phyloP scores from a whole-genome alignment of 2,113 vertebrate species.

The Holacanthus passer region DNA sequence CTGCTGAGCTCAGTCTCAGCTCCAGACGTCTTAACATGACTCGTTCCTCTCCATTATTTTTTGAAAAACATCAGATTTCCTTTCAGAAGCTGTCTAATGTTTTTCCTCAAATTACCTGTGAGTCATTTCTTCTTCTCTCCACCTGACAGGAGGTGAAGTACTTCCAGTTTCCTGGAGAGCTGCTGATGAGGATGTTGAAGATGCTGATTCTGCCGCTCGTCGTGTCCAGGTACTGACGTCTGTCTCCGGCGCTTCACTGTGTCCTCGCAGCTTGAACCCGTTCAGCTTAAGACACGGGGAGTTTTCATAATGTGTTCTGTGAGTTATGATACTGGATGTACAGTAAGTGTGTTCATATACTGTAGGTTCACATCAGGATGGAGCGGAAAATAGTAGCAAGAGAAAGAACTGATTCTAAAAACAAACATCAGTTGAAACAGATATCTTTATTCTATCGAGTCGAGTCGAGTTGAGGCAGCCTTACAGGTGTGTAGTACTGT shows the following conservation, averaged over 20 bases:
- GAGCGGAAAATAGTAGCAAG: too few relatives aligned
- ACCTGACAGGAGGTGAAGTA: conserved; percentile 94
- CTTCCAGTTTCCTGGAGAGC: conserved; percentile 96
- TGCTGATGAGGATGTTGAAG: conserved; percentile 98
- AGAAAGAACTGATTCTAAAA: too few relatives aligned
- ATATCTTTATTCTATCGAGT: too few relatives aligned
- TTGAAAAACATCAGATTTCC: neutral
- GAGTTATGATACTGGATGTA: too few relatives aligned
- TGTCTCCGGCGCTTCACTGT: neutral
- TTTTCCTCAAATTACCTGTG: neutral
- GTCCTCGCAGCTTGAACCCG: neutral
- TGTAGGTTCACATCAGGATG: too few relatives aligned
- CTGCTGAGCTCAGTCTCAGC: neutral
- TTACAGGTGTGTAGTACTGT: too few relatives aligned
- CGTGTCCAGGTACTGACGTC: conserved; percentile 90
- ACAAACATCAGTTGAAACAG: too few relatives aligned
- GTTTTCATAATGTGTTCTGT: too few relatives aligned
- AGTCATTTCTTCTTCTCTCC: conserved; percentile 26
- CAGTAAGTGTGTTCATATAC: too few relatives aligned
- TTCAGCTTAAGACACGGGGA: neutral
- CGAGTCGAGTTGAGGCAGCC: too few relatives aligned
- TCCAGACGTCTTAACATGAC: neutral
- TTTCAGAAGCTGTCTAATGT: neutral
- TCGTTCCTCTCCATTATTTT: neutral
- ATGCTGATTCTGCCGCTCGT: conserved; percentile 97